phyloP scores from a whole-genome alignment of 2,888 invertebrate species.

The Copidosoma aretas region DNA sequence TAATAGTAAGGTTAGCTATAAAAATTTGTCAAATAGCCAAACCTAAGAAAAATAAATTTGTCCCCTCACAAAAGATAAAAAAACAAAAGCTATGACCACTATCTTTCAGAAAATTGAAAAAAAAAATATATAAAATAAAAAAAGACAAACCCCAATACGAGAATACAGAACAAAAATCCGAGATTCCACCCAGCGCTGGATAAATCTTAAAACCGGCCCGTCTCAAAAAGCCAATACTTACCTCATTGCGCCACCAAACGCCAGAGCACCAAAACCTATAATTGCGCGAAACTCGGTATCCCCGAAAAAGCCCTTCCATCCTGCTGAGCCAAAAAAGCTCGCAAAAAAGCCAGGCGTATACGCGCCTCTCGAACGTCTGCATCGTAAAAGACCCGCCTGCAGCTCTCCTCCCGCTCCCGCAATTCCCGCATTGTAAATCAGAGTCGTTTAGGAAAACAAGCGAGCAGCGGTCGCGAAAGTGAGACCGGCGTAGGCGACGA shows the following conservation, averaged over 20 bases:
- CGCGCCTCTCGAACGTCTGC: background rate
- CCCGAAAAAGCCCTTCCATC: constrained; percentile 1
- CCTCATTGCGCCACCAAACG: background rate
- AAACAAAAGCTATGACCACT: too few species aligned
- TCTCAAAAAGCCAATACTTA: constrained; percentile 13
- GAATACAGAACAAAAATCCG: too few species aligned
- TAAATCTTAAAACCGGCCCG: too few species aligned
- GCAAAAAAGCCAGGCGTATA: background rate
- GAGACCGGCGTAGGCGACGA: constrained; percentile 13
- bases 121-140: too few species aligned
- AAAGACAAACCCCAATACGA: too few species aligned
- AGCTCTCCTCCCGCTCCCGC: too few species aligned
- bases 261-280: constrained; percentile 27
- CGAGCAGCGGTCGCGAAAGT: constrained; percentile 23
- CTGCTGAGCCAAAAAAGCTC: background rate
- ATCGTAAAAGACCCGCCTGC: background rate
- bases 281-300: constrained; percentile 8
- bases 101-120: too few species aligned
- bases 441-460: constrained; percentile 52
- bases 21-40: too few species aligned
- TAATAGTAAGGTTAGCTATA: too few species aligned
- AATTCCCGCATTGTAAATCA: constrained; percentile 52
- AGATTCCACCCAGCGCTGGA: too few species aligned
- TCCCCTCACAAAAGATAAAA: too few species aligned
- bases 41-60: too few species aligned